phyloP scores from a whole-genome alignment of 2,797 vertebrate genomes.

The Poeciliopsis paucimaculata region DNA sequence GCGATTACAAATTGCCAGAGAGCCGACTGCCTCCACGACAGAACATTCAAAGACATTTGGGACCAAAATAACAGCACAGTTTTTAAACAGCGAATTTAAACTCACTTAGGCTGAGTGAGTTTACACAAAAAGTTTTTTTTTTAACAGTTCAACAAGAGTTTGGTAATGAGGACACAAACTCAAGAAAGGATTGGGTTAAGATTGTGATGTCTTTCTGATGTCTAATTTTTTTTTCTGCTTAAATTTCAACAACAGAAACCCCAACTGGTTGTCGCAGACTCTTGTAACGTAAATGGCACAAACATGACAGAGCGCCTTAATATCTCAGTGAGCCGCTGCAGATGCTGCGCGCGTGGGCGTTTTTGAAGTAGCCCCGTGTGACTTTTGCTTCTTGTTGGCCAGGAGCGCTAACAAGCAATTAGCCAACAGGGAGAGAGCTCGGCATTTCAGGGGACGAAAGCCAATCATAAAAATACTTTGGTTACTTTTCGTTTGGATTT shows the following conservation, averaged over 20 bases:
- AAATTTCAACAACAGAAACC: conserved; percentile 25
- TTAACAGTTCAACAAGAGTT: background rate
- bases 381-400: conserved; percentile 48
- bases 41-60: conserved; percentile 25
- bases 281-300: conserved; percentile 27
- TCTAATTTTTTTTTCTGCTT: conserved; percentile 2
- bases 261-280: conserved; percentile 25
- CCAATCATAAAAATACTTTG: conserved; percentile 25
- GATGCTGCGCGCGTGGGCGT: conserved; percentile 55
- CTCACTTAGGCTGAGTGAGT: background rate
- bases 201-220: conserved; percentile 10
- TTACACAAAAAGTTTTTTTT: background rate
- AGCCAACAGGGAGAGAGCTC: conserved; percentile 45
- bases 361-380: conserved; percentile 58
- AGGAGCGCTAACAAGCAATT: conserved; percentile 72
- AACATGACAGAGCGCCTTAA: conserved; percentile 35
- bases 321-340: conserved; percentile 40
- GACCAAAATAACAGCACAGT: conserved; percentile 2
- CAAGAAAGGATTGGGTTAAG: conserved; percentile 3
- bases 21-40: conserved; percentile 40
- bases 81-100: conserved; percentile 7
- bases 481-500: conserved; percentile 22
- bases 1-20: conserved; percentile 37
- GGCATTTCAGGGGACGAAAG: conserved; percentile 46
- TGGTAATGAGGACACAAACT: background rate